Evolutionary conservation across 2,888 invertebrate species (phyloP).

Genomic region (Euphydryas editha): DNA sequence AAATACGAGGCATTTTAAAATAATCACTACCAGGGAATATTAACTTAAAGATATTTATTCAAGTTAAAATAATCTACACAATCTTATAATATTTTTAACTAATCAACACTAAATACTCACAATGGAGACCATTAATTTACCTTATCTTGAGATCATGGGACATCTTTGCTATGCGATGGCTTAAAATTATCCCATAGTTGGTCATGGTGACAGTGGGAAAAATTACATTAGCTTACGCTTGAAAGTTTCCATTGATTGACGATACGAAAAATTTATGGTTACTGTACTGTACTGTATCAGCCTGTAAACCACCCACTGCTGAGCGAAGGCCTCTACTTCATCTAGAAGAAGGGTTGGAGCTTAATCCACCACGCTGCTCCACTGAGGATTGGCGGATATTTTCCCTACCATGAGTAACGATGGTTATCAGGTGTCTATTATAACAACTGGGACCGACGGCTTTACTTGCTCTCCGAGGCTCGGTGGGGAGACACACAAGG

Average conservation of each 20-base stretch:
- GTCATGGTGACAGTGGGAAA: constrained; percentile 60
- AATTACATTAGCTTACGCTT: constrained; percentile 50
- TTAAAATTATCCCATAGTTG: constrained; percentile 50
- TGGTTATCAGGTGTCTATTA: too few relatives aligned
- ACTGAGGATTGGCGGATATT: too few relatives aligned
- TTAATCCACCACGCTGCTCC: too few relatives aligned
- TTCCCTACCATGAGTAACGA: too few relatives aligned
- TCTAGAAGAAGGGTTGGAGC: background rate
- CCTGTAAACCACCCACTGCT: background rate
- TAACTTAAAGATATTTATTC: background rate
- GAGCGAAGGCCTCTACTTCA: background rate
- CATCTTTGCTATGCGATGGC: constrained; percentile 11
- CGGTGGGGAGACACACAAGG: too few relatives aligned
- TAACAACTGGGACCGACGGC: too few relatives aligned
- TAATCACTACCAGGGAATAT: background rate
- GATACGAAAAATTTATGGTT: background rate
- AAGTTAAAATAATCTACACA: background rate
- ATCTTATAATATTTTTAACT: constrained; percentile 1
- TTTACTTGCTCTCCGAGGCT: too few relatives aligned
- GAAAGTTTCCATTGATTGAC: constrained; percentile 44
- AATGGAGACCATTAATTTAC: constrained; percentile 22
- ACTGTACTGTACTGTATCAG: background rate
- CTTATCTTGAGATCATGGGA: constrained; percentile 24
- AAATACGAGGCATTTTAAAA: background rate
- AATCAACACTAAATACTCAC: constrained; percentile 5